Base-by-base conservation (phyloP, 2,113 vertebrate genomes). In the Stomatorhinus ivindoensis region DNA sequence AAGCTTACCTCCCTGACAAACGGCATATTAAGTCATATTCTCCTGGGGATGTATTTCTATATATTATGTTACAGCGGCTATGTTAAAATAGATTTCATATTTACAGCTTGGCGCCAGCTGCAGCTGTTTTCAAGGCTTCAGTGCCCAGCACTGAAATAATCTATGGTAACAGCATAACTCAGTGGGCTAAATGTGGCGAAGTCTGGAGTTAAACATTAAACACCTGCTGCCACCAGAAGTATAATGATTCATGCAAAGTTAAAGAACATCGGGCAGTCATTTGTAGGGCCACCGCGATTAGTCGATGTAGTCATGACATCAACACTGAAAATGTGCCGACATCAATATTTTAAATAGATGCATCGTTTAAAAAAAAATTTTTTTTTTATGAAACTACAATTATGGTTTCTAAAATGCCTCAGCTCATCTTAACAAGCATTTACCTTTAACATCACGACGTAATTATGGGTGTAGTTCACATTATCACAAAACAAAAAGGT, bases 81-180 rank as follows among this genome's bases (percentile, higher is more conserved):
- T 92, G 92, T 93, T 92, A 94, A 95, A 96, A 96, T 95, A 95
- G 95, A 93, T 90, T 86, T 61, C 27, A 76, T 42, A 89, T 91
- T 92, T 92, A 91, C 76, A 89, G 50, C 61, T 7, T 91, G 95
- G 93, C 93, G 92, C 93, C 93, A 91, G 21, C 88, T 91, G 92
- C 95, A 95, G 95, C 95, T 95, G 95, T 91, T 87, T 44, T 21
- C 27, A 90, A 91, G 93, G 91, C 89, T 42, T 80, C 73, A 42
- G 73, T 27, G n/a, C 92, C 47, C 84, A 90, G 87, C 90, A 89
- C 94, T 88, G 93, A 95, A 95, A 95, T 95, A 95, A 93, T 95
- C 92, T 88, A 76, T 24, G 90, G 89, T 89, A 90, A 51, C 90
- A 90, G 91, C 91, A 90, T 91, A 39, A 65, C 15, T 65, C 10